These are phyloP conservation scores for Brachypteracias leptosomus DNA, from an alignment of 2,113 vertebrate species.

Conservation along the genomic window DNA sequence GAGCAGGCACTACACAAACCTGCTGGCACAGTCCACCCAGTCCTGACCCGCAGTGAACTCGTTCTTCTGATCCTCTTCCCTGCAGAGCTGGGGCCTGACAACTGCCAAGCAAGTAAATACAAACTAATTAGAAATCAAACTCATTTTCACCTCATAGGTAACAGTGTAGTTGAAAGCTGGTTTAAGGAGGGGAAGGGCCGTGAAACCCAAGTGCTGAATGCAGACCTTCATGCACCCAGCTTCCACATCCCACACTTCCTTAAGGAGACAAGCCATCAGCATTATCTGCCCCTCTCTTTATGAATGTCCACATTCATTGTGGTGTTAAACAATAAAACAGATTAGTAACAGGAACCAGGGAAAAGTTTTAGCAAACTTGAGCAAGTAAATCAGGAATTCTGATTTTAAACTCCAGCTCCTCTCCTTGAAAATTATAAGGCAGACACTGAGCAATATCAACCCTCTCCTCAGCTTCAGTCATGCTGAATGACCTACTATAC, in stretches of 20 bases:
- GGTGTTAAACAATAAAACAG: background rate
- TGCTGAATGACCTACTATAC: background rate
- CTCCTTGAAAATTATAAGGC: background rate
- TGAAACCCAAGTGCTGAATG: background rate
- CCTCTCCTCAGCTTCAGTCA: background rate
- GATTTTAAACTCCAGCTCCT: background rate
- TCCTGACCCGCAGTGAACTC: background rate
- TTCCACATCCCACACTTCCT: fast-evolving
- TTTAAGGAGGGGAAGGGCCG: background rate
- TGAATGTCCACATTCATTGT: fast-evolving
- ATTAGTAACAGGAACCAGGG: background rate
- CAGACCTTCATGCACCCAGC: fast-evolving
- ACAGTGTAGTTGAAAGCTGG: background rate
- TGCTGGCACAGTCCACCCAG: fast-evolving
- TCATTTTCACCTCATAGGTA: background rate
- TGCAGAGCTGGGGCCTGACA: background rate
- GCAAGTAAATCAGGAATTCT: background rate
- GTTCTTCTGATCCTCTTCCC: background rate
- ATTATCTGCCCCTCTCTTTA: background rate
- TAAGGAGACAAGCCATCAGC: fast-evolving
- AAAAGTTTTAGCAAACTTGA: background rate
- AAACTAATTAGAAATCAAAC: background rate
- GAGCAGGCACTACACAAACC: background rate
- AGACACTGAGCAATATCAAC: background rate
- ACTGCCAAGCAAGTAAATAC: background rate